Conservation (phyloP, 2,797 vertebrate genomes). For the Erpetoichthys calabaricus region DNA sequence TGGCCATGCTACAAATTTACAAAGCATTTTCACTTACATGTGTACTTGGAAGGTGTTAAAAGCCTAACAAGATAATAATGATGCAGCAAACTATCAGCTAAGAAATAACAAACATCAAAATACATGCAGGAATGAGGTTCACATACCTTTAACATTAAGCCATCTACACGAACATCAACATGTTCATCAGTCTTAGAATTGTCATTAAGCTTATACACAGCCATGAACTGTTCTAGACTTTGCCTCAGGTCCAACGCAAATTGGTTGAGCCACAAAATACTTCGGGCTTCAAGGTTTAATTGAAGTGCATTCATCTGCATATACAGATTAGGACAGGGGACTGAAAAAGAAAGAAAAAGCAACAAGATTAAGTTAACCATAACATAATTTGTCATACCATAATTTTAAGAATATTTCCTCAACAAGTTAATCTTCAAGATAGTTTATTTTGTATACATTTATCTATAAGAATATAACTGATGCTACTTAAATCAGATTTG, state of each 20-base stretch:
- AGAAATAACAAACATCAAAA: no score
- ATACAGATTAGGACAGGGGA: constrained; percentile 89
- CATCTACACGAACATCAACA: constrained; percentile 82
- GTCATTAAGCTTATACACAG: constrained; percentile 89
- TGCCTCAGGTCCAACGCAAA: constrained; percentile 87
- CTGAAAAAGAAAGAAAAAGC: constrained; percentile 41
- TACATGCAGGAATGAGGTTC: no score
- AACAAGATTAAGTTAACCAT: constrained; percentile 14
- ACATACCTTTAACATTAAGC: constrained; percentile 95
- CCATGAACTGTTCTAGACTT: constrained; percentile 93
- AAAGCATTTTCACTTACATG: no score
- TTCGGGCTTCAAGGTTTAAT: constrained; percentile 83
- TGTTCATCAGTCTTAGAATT: constrained; percentile 92
- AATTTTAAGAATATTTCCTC: not conserved
- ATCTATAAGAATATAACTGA: no score
- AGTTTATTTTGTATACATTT: no score
- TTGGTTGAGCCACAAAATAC: constrained; percentile 91
- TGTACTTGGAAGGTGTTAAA: no score
- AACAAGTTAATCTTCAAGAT: not conserved
- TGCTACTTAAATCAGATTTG: no score
- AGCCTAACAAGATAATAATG: no score
- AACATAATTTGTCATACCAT: not conserved
- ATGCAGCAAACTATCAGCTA: no score
- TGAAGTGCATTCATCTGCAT: constrained; percentile 90
- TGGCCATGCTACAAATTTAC: no score